Evolutionary conservation across 2,797 vertebrate species (phyloP), one percentile per base, ranked within the genome.

Genomic region (Tapera naevia): DNA sequence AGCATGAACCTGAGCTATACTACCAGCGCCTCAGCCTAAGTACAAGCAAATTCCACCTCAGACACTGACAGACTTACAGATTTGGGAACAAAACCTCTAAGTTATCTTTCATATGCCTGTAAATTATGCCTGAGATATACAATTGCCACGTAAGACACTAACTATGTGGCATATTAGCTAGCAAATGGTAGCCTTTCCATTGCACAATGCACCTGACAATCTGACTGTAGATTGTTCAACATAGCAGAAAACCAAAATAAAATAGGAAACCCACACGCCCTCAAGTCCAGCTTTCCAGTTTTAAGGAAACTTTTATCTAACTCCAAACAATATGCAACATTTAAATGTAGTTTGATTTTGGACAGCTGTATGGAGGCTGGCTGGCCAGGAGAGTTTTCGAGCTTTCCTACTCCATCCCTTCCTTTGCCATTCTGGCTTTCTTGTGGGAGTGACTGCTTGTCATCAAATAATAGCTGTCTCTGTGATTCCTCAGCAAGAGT

Each of bases 1-100:
- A 57, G 5, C 54, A 14, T 0, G 0, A 84, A 14, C 4, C 57
- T 48, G 11, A 56, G 45, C n/a, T 51, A 15, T 4, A 7, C 4
- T 30, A 17, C 7, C 25, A 33, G 1, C 24, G 46, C 23, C 56
- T 37, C 39, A 56, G 35, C 21, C 60, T 10, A 22, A 28, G 3
- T 6, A 14, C 23, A 37, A 22, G 8, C 8, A 50, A 7, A 4
- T 73, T 57, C 25, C 17, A 51, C 23, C 7, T 18, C 62, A 65
- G 7, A 21, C 86, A 15, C 56, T 19, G 53, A 17, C 4, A 71
- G 5, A 30, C 30, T 30, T 39, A 37, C 1, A 50, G 11, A 18
- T 61, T 28, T 61, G 17, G 9, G 60, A 8, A 14, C 33, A 67
- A 83, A 89, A 51, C 3, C n/a, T 35, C 13, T 46, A 17, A 30